A percentile compares a stretch with the other conserved stretches of the same genome.
Evolutionary conservation across 2,888 invertebrate genomes (phyloP).

Genomic region (Allolobophora icterica): DNA sequence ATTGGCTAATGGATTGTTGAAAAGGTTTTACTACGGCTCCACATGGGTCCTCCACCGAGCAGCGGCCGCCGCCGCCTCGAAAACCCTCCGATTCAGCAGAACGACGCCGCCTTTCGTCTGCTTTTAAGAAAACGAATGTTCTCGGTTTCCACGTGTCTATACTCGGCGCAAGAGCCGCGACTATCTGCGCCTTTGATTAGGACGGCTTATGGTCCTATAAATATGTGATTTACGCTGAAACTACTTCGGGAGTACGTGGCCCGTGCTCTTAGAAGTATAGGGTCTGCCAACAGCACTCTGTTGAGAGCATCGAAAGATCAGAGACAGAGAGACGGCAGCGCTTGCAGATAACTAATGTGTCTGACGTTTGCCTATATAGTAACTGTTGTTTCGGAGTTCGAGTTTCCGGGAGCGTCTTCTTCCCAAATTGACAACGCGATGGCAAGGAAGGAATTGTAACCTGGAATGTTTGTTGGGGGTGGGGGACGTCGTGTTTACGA

Average conservation of each 20-base stretch:
- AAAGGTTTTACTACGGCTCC: constrained; percentile 24
- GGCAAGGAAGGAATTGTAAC: not conserved
- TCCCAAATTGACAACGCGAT: not conserved
- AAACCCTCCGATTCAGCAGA: not conserved
- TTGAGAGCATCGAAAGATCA: constrained; percentile 17
- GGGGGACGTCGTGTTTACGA: not conserved
- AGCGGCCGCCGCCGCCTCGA: not conserved
- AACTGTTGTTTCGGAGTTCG: not conserved
- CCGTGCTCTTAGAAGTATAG: not conserved
- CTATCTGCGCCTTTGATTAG: not conserved
- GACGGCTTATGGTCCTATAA: not conserved
- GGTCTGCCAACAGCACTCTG: not conserved
- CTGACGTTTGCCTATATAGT: not conserved
- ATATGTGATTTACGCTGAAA: constrained; percentile 3
- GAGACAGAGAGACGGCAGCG: not conserved
- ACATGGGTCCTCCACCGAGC: not conserved
- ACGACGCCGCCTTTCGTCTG: not conserved
- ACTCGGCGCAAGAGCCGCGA: not conserved
- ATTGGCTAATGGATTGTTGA: constrained; percentile 28
- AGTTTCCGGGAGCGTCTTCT: not conserved
- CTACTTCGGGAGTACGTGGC: not conserved
- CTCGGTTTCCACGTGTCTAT: not conserved
- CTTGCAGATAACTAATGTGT: not conserved
- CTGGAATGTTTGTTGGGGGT: not conserved
- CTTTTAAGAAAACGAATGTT: constrained; percentile 10